phyloP scores from a whole-genome alignment of 2,113 vertebrate species.

The Delphinus delphis region DNA sequence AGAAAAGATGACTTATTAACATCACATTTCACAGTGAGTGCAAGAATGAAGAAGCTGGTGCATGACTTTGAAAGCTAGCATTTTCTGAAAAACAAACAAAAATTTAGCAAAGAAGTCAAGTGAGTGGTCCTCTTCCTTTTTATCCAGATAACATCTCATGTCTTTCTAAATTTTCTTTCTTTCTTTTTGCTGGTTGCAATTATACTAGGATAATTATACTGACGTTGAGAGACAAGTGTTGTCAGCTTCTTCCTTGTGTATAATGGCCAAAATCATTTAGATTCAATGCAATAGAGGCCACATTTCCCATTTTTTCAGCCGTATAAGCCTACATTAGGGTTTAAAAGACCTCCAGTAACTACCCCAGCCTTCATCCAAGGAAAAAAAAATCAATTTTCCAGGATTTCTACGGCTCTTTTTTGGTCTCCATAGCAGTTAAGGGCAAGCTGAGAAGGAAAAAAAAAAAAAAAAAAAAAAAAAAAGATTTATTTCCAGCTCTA shows the following conservation, averaged over 20 bases:
- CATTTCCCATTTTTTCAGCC: neutral
- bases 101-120: neutral
- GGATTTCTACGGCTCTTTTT: constrained; percentile 48
- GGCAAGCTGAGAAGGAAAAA: constrained; percentile 13
- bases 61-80: neutral
- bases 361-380: neutral
- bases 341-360: neutral
- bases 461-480: neutral
- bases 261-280: neutral
- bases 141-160: neutral
- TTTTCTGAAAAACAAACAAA: neutral
- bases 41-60: neutral
- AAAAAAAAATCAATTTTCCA: constrained; percentile 36
- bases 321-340: neutral
- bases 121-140: neutral
- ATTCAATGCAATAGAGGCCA: neutral
- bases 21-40: neutral
- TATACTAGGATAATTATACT: neutral
- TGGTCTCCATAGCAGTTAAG: constrained; percentile 66
- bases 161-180: constrained; percentile 17
- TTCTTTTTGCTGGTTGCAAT: neutral
- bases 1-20: neutral
- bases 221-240: neutral
- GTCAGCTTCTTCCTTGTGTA: accelerated
- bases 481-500: constrained; percentile 62